Evolutionary conservation across 2,113 vertebrate genomes (phyloP).

Genomic region (Rhinoderma darwinii): DNA sequence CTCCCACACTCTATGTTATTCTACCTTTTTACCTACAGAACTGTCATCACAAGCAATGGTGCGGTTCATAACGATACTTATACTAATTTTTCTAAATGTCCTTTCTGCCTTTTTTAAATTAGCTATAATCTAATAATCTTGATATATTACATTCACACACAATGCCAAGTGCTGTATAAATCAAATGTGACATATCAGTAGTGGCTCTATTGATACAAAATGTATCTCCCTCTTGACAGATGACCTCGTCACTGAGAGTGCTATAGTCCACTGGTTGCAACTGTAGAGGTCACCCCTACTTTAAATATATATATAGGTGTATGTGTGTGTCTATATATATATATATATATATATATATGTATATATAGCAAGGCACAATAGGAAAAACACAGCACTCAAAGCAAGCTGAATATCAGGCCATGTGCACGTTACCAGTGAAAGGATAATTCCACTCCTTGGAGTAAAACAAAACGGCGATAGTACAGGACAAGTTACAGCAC

Average conservation of each 20-base stretch:
- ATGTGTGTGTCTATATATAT: background rate
- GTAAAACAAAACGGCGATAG: too few relatives aligned
- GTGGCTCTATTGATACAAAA: constrained; percentile 58
- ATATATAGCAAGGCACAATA: too few relatives aligned
- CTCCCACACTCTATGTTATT: background rate
- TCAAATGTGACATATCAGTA: constrained; percentile 58
- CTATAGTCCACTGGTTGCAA: constrained; percentile 39
- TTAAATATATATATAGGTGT: constrained; percentile 30
- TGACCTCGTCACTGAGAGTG: constrained; percentile 49
- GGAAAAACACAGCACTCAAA: too few relatives aligned
- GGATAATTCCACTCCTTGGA: too few relatives aligned
- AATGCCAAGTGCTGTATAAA: constrained; percentile 59
- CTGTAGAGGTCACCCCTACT: constrained; percentile 51
- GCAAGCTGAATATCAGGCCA: too few relatives aligned
- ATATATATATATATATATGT: constrained; percentile 2
- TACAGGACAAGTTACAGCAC: too few relatives aligned
- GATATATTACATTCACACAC: constrained; percentile 58
- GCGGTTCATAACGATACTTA: constrained; percentile 55
- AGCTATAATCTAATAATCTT: constrained; percentile 60
- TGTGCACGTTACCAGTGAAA: too few relatives aligned
- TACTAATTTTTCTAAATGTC: constrained; percentile 57
- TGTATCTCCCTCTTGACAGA: constrained; percentile 56
- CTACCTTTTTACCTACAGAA: constrained; percentile 38
- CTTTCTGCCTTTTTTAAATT: constrained; percentile 59
- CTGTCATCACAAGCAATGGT: constrained; percentile 47